phyloP scores from a whole-genome alignment of 1,140 invertebrate genomes.

The Eulimnadia texana region DNA sequence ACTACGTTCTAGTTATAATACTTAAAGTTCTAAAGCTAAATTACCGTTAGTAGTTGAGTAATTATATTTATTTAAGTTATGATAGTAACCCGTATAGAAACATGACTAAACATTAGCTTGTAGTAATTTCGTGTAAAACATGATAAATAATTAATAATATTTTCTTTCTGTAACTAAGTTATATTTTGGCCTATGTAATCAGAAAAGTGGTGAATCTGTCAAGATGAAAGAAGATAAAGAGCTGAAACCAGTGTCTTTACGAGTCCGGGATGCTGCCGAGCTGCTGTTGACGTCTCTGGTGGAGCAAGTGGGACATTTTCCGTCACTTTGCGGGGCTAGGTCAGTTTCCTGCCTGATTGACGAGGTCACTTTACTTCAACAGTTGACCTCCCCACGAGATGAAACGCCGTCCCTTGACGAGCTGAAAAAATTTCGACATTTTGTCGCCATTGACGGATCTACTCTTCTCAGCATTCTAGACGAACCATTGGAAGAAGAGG shows the following conservation, averaged over 20 bases:
- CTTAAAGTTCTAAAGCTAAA: slow-evolving; percentile 3
- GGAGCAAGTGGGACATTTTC: slow-evolving; percentile 78
- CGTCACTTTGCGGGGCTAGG: slow-evolving; percentile 64
- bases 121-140: too few species aligned
- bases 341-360: slow-evolving; percentile 73
- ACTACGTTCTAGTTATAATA: slow-evolving; percentile 4
- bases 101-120: too few species aligned
- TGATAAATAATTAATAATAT: too few species aligned
- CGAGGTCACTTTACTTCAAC: slow-evolving; percentile 65
- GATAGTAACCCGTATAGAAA: too few species aligned
- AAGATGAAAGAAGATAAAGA: slow-evolving; percentile 93
- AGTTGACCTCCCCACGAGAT: slow-evolving; percentile 45
- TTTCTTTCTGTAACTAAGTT: too few species aligned
- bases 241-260: slow-evolving; percentile 85
- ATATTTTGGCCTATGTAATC: slow-evolving; percentile 32
- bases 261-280: slow-evolving; percentile 90
- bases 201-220: slow-evolving; percentile 71
- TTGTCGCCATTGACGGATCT: slow-evolving; percentile 75
- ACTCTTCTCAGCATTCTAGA: slow-evolving; percentile 79
- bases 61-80: too few species aligned
- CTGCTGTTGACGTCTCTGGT: slow-evolving; percentile 75
- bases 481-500: slow-evolving; percentile 57
- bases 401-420: slow-evolving; percentile 27
- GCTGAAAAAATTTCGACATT: slow-evolving; percentile 62
- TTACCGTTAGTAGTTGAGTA: too few species aligned